phyloP scores from a whole-genome alignment of 2,797 vertebrate species.

The Dendrocincla tyrannina region DNA sequence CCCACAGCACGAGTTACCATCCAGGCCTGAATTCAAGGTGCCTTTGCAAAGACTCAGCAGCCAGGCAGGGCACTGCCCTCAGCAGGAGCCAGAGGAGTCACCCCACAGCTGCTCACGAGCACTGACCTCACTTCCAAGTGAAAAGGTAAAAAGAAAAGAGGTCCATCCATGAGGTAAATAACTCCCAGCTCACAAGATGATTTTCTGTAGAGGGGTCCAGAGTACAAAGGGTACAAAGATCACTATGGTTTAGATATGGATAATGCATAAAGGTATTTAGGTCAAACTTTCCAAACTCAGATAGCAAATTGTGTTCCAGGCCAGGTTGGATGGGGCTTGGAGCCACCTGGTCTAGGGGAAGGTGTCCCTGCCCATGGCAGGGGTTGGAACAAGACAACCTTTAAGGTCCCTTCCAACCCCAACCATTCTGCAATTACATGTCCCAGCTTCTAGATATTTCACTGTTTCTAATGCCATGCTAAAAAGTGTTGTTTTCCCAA shows the following conservation, averaged over 20 bases:
- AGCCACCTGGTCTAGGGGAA: neutral
- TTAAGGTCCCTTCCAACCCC: neutral
- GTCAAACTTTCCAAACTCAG: neutral
- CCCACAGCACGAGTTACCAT: accelerated
- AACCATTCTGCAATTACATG: neutral
- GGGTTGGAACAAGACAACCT: neutral
- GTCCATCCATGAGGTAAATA: neutral
- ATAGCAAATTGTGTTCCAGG: neutral
- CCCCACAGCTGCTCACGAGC: accelerated
- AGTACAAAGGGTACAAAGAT: neutral
- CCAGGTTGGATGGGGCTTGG: neutral
- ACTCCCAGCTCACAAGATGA: neutral
- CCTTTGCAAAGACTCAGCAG: neutral
- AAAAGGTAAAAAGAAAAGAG: neutral
- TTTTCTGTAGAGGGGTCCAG: neutral
- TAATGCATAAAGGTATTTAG: neutral
- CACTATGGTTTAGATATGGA: neutral
- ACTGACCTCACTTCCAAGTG: neutral
- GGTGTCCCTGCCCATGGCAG: neutral
- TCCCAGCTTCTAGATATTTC: neutral
- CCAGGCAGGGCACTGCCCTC: accelerated
- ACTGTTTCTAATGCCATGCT: neutral
- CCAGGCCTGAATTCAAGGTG: accelerated
- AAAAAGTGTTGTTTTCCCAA: neutral
- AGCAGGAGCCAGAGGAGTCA: neutral